Evolutionary conservation across 2,797 vertebrate genomes (phyloP).

Genomic region (Myotis planiceps): DNA sequence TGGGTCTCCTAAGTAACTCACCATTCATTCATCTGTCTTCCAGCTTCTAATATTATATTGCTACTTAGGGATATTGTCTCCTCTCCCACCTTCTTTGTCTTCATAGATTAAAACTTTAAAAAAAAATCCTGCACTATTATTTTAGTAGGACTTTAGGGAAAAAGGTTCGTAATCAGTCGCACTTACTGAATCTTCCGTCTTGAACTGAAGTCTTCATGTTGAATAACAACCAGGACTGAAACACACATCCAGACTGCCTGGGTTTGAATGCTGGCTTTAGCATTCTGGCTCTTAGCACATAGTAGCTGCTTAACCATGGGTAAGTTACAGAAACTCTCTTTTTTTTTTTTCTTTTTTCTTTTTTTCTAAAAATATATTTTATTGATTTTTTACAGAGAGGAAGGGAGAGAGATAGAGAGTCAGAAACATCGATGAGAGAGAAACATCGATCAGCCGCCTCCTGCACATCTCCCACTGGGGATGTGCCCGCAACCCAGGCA

Average conservation of each 20-base stretch:
- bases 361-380: too few species aligned
- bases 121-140: neutral
- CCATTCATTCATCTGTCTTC: neutral
- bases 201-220: neutral
- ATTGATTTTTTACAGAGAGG: too few species aligned
- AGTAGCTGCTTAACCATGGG: neutral
- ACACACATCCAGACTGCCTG: neutral
- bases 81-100: neutral
- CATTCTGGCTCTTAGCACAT: neutral
- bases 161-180: neutral
- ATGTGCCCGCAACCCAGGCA: too few species aligned
- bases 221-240: neutral
- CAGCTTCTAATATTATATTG: conserved; percentile 13
- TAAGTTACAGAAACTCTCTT: neutral
- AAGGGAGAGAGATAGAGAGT: too few species aligned
- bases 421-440: too few species aligned
- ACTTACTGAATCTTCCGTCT: neutral
- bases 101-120: neutral
- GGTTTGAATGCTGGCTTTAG: neutral
- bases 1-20: neutral
- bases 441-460: too few species aligned
- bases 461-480: too few species aligned
- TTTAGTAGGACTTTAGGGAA: neutral
- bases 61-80: neutral
- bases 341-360: too few species aligned